Evolutionary conservation across 1,140 invertebrate genomes (phyloP).

Genomic region (Procambarus clarkii): DNA sequence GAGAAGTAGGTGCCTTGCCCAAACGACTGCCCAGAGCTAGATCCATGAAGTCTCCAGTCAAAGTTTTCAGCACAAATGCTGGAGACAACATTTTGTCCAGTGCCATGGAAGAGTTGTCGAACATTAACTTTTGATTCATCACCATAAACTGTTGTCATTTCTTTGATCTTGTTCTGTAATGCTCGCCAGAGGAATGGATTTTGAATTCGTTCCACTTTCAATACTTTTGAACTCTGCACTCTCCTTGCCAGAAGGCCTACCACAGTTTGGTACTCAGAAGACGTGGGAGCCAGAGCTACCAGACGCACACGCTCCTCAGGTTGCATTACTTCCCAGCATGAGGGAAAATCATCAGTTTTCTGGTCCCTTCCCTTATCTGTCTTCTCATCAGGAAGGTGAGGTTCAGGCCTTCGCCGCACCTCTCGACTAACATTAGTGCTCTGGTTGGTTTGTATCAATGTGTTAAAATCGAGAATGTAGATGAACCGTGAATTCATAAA

Average conservation of each 20-base stretch:
- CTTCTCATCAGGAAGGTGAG: slow-evolving; percentile 26
- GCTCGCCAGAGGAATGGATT: slow-evolving; percentile 63
- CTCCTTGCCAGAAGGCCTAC: not conserved
- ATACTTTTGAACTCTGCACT: not conserved
- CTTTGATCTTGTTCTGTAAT: slow-evolving; percentile 61
- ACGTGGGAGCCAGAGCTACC: slow-evolving; percentile 10
- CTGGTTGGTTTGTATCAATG: slow-evolving; percentile 47
- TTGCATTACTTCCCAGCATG: slow-evolving; percentile 49
- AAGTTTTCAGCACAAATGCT: slow-evolving; percentile 69
- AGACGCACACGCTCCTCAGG: slow-evolving; percentile 25
- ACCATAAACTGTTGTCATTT: slow-evolving; percentile 42
- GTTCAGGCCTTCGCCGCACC: slow-evolving; percentile 40
- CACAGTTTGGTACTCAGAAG: slow-evolving; percentile 29
- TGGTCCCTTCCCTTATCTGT: not conserved
- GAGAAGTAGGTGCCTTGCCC: slow-evolving; percentile 69
- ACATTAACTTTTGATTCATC: slow-evolving; percentile 20
- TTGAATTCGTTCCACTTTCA: slow-evolving; percentile 52
- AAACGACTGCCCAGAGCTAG: slow-evolving; percentile 33
- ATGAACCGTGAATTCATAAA: slow-evolving; percentile 29
- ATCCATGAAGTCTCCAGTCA: slow-evolving; percentile 69
- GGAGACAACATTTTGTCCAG: slow-evolving; percentile 34
- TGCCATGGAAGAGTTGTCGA: slow-evolving; percentile 65
- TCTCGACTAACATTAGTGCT: not conserved
- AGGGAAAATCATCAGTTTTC: not conserved
- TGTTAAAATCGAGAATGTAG: slow-evolving; percentile 13